Evolutionary conservation across 2,113 vertebrate genomes (phyloP).

Genomic region (Athene noctua): DNA sequence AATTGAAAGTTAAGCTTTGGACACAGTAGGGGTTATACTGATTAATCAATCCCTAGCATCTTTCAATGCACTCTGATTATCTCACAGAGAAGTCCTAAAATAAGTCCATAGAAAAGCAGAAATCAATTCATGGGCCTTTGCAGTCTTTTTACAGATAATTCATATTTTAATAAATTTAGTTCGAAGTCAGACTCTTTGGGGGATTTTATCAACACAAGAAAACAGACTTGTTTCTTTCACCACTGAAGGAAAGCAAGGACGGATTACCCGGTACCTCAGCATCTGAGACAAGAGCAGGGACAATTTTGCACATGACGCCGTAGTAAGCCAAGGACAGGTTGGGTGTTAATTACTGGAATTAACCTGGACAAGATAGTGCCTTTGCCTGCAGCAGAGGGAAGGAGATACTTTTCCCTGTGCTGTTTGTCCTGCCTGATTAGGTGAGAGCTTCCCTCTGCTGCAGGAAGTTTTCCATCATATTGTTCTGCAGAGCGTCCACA

Average conservation of each 20-base stretch:
- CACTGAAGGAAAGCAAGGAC: not conserved
- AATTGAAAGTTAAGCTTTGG: slow-evolving; percentile 36
- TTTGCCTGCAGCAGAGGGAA: not conserved
- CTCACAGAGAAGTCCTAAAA: slow-evolving; percentile 33
- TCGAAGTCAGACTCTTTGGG: not conserved
- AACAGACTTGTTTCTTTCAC: not conserved
- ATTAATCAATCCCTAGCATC: slow-evolving; percentile 46
- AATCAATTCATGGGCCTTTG: slow-evolving; percentile 6
- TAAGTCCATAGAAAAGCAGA: slow-evolving; percentile 43
- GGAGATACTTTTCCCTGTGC: not conserved
- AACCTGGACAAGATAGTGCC: not conserved
- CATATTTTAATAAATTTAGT: slow-evolving; percentile 10
- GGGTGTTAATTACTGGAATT: not conserved
- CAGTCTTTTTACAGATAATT: slow-evolving; percentile 19
- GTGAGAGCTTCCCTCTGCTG: not conserved
- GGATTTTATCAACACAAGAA: slow-evolving; percentile 5
- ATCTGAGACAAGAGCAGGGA: not conserved
- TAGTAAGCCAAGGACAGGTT: not conserved
- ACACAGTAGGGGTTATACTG: not conserved
- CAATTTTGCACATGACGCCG: not conserved
- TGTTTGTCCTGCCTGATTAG: not conserved
- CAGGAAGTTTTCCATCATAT: not conserved
- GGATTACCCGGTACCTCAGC: not conserved
- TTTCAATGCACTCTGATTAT: slow-evolving; percentile 44
- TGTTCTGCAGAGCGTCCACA: not conserved